Evolutionary conservation across 2,113 vertebrate species (phyloP), one percentile per base, ranked within the genome.

Genomic region (Micronycteris hirsuta): DNA sequence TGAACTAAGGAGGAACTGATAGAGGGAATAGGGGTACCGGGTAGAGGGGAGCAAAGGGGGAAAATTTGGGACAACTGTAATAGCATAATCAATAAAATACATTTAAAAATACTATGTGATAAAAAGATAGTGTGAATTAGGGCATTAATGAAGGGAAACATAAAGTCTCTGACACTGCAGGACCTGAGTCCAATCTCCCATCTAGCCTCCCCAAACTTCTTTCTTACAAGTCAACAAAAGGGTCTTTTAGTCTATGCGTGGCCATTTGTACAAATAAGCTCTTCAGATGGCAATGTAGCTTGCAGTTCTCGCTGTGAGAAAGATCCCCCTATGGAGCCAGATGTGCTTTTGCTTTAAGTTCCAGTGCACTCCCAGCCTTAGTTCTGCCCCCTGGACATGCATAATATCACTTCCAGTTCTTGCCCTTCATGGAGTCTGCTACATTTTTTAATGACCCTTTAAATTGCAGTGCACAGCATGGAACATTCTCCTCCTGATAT

Each of bases 161-260:
- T 12, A 24, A 63, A 86, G 49, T 52, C 38, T 81, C n/a, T 11
- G 36, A 70, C 31, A 5, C 13, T 43, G 5, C 12, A 28, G 36
- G 19, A 86, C 20, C 6, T 17, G 31, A 58, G 33, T 19, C 12
- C 56, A 28, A 52, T 7, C 1, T 86, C 36, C 22, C 17, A 31
- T n/a, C 54, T 24, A n/a, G 49, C 8, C n/a, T 14, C 14, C 16
- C 1, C 1, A 4, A 54, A 0, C 13, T 13, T 49, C 16, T 43
- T 87, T 47, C 61, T 61, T 61, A 2, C 3, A 54, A 7, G 24
- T 73, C n/a, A 47, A 47, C 19, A 22, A 41, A 12, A 77, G 33
- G 15, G 5, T 54, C 31, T n/a, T 68, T 65, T 20, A 47, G 43
- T 73, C 65, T 86, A 8, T 71, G 33, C 24, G n/a, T n/a, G 61